Conservation (phyloP, 2,888 invertebrate species). For the Eulithis prunata region DNA sequence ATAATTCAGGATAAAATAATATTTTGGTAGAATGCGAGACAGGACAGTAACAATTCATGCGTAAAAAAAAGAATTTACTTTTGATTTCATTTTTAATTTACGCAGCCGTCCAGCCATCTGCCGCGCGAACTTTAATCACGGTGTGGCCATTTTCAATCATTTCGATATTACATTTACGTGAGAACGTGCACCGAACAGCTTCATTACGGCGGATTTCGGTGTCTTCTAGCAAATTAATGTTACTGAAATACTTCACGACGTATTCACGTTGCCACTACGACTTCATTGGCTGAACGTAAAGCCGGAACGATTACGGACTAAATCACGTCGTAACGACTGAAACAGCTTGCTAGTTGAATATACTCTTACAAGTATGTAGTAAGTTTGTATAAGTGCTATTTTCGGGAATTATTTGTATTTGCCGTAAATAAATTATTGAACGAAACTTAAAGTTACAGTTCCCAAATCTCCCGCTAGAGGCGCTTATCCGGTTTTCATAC, state of each 20-base stretch:
- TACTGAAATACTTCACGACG: constrained; percentile 9
- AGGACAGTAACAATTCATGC: neutral
- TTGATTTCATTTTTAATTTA: constrained; percentile 39
- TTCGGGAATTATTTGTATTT: no score
- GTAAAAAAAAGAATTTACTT: constrained; percentile 7
- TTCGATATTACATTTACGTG: constrained; percentile 35
- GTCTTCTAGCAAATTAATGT: constrained; percentile 25
- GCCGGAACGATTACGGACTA: neutral
- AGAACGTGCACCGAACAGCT: constrained; percentile 17
- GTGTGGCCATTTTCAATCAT: constrained; percentile 32
- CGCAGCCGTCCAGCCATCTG: constrained; percentile 30
- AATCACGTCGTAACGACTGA: neutral
- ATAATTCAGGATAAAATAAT: neutral
- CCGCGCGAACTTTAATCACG: constrained; percentile 37
- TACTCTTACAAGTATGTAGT: no score
- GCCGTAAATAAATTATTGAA: no score
- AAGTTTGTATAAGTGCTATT: no score
- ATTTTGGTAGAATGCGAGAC: neutral
- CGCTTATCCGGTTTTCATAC: no score
- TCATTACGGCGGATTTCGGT: constrained; percentile 16
- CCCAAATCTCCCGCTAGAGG: no score
- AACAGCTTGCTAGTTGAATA: no score
- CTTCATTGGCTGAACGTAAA: constrained; percentile 11
- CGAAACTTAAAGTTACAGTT: no score
- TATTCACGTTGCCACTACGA: constrained; percentile 11